phyloP scores from a whole-genome alignment of 2,797 vertebrate species.

The Pangasius djambal region DNA sequence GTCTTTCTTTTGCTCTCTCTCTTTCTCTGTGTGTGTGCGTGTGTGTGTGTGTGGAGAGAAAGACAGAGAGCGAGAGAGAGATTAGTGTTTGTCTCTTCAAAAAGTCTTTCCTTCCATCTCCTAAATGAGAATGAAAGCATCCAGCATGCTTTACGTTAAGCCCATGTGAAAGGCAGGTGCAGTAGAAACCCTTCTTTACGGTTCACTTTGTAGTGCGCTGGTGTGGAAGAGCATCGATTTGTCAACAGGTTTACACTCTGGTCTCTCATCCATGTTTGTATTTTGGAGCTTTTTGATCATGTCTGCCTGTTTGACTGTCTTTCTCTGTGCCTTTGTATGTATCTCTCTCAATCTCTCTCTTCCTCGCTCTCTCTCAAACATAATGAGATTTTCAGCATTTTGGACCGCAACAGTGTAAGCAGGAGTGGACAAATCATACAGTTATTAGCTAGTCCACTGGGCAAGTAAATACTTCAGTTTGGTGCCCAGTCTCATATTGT shows the following conservation, averaged over 20 bases:
- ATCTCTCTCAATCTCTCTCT: slow-evolving; percentile 48
- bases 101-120: not conserved
- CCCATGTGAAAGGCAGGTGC: slow-evolving; percentile 19
- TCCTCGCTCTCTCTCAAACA: slow-evolving; percentile 39
- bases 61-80: not conserved
- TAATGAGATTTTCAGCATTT: not conserved
- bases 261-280: slow-evolving; percentile 40
- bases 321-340: slow-evolving; percentile 23
- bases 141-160: slow-evolving; percentile 23
- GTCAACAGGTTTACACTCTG: slow-evolving; percentile 35
- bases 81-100: not conserved
- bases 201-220: slow-evolving; percentile 41
- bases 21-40: not conserved
- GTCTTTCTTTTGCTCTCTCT: not conserved
- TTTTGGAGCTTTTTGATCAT: slow-evolving; percentile 46
- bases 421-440: not conserved
- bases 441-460: not conserved
- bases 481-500: slow-evolving; percentile 1
- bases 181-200: slow-evolving; percentile 1
- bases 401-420: not conserved
- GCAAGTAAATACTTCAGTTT: not conserved
- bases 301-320: slow-evolving; percentile 32
- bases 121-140: slow-evolving; percentile 30
- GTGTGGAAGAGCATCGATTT: slow-evolving; percentile 32
- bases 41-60: not conserved